These are phyloP conservation scores for Drosophila trichaetosa DNA, from an alignment of 2,888 invertebrate genomes.

Conservation along the genomic window DNA sequence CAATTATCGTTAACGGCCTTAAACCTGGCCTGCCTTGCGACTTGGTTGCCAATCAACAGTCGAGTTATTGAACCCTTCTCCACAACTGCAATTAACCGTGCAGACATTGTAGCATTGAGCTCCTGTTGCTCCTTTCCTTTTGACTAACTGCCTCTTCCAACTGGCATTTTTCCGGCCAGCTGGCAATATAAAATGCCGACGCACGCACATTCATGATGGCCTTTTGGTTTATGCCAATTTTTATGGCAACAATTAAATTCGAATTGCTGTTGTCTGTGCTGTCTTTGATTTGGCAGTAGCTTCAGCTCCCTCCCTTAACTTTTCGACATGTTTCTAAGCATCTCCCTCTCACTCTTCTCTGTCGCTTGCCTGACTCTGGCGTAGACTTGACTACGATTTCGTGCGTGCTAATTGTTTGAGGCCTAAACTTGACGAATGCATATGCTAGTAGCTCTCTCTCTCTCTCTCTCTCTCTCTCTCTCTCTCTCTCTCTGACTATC, in stretches of 20 bases:
- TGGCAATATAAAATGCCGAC: constrained; percentile 44
- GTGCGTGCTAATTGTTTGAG: constrained; percentile 71
- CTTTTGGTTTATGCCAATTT: constrained; percentile 44
- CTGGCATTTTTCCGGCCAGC: constrained; percentile 20
- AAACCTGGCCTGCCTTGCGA: constrained; percentile 42
- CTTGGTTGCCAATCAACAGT: constrained; percentile 69
- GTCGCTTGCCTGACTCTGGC: constrained; percentile 21
- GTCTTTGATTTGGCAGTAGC: constrained; percentile 62
- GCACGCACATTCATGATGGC: constrained; percentile 49
- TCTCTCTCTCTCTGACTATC: neutral
- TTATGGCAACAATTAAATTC: constrained; percentile 74
- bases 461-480: neutral
- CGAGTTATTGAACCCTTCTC: constrained; percentile 69
- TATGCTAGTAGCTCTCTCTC: constrained; percentile 1
- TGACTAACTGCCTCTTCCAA: neutral
- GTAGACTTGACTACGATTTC: constrained; percentile 53
- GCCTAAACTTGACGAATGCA: constrained; percentile 50
- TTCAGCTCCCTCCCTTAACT: neutral
- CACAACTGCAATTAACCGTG: constrained; percentile 58
- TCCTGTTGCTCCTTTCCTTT: constrained; percentile 57
- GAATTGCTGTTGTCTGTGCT: constrained; percentile 61
- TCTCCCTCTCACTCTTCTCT: constrained; percentile 6
- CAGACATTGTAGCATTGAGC: constrained; percentile 39
- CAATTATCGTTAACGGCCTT: constrained; percentile 54
- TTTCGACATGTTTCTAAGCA: constrained; percentile 17